Percentiles rank a stretch among this genome's conserved stretches.
Evolutionary conservation across 2,888 invertebrate species (phyloP).

Genomic region (Apotomis betuletana): DNA sequence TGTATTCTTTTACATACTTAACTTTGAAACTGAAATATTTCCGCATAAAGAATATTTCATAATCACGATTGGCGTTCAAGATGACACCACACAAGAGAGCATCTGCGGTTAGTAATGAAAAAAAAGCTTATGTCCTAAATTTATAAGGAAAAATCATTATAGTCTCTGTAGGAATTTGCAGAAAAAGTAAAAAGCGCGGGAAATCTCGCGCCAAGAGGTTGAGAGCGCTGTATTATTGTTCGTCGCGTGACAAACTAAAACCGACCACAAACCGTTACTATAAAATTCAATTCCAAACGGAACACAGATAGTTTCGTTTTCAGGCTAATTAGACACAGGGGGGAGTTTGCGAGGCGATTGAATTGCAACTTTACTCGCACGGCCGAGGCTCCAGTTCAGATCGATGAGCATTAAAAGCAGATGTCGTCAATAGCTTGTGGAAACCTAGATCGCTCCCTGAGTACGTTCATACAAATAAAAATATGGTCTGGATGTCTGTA

Average conservation of each 20-base stretch:
- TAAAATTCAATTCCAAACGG: conserved; percentile 52
- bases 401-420: conserved; percentile 22
- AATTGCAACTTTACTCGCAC: conserved; percentile 58
- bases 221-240: conserved; percentile 77
- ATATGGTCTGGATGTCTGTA: neutral
- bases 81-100: neutral
- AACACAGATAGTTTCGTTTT: conserved; percentile 62
- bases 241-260: conserved; percentile 32
- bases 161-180: conserved; percentile 39
- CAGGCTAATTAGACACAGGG: conserved; percentile 78
- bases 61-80: no score
- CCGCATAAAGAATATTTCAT: no score
- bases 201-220: conserved; percentile 72
- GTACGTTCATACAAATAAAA: conserved; percentile 11
- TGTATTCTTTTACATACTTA: no score
- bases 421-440: conserved; percentile 38
- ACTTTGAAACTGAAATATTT: no score
- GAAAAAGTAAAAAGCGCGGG: conserved; percentile 61
- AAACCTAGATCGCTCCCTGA: conserved; percentile 31
- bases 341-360: conserved; percentile 54
- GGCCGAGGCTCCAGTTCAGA: conserved; percentile 43
- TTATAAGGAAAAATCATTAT: conserved; percentile 5
- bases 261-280: conserved; percentile 51
- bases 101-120: neutral
- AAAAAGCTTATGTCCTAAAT: conserved; percentile 1